Evolutionary conservation across 2,888 invertebrate species (phyloP).

Genomic region (Pseudoips prasinana): DNA sequence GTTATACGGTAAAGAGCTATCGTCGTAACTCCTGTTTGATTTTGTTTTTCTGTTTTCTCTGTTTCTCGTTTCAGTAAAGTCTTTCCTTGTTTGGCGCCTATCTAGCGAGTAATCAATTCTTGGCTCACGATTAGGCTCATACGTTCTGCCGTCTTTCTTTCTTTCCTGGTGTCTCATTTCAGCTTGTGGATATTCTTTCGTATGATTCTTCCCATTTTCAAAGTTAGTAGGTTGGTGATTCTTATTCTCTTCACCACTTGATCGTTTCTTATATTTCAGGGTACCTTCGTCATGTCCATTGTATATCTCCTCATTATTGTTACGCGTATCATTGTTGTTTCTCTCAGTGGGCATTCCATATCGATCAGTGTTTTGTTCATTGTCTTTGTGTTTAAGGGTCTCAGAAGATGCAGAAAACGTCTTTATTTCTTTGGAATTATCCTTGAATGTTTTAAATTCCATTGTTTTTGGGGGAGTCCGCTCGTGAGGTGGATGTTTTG

Average conservation of each 20-base stretch:
- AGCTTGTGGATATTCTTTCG: conserved; percentile 66
- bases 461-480: conserved; percentile 67
- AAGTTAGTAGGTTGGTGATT: conserved; percentile 51
- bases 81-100: conserved; percentile 63
- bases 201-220: conserved; percentile 58
- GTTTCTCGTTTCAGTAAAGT: conserved; percentile 58
- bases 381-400: conserved; percentile 75
- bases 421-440: conserved; percentile 74
- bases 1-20: conserved; percentile 68
- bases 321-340: conserved; percentile 58
- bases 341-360: conserved; percentile 72
- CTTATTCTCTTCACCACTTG: conserved; percentile 65
- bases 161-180: conserved; percentile 51
- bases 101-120: conserved; percentile 75
- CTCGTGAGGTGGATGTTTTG: conserved; percentile 65
- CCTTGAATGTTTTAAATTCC: conserved; percentile 80
- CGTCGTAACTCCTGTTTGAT: conserved; percentile 70
- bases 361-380: conserved; percentile 63
- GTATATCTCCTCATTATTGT: conserved; percentile 54
- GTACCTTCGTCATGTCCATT: conserved; percentile 73
- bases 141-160: conserved; percentile 58
- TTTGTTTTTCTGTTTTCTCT: conserved; percentile 57
- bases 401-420: conserved; percentile 77
- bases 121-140: conserved; percentile 56
- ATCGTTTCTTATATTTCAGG: conserved; percentile 72